Conservation (phyloP, 2,797 vertebrate genomes). For the Salarias fasciatus region DNA sequence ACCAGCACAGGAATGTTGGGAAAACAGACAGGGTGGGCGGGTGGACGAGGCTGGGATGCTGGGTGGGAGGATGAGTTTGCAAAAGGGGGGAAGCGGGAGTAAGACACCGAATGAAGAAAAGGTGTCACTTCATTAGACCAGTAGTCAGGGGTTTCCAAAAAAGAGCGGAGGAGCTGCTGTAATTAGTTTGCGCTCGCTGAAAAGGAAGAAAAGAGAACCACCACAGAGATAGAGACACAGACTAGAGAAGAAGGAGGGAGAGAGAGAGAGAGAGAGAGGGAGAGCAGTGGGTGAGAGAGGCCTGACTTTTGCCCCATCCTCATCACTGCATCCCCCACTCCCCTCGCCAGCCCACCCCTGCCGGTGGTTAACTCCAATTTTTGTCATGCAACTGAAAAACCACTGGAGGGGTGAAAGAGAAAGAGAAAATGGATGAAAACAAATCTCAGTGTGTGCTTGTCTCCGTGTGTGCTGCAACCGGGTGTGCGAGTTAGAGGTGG, state of each 20-base stretch:
- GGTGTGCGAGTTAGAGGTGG: slow-evolving; percentile 61
- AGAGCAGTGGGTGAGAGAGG: slow-evolving; percentile 53
- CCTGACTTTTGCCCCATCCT: slow-evolving; percentile 86
- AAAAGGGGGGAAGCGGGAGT: slow-evolving; percentile 7
- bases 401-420: slow-evolving; percentile 90
- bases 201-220: slow-evolving; percentile 56
- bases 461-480: slow-evolving; percentile 24
- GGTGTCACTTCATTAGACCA: slow-evolving; percentile 92
- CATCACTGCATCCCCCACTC: slow-evolving; percentile 56
- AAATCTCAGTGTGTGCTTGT: slow-evolving; percentile 52
- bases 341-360: slow-evolving; percentile 59
- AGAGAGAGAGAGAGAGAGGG: slow-evolving; percentile 14
- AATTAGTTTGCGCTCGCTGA: slow-evolving; percentile 90
- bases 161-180: slow-evolving; percentile 86
- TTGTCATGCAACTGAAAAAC: slow-evolving; percentile 99
- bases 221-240: slow-evolving; percentile 34
- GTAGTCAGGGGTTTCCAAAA: slow-evolving; percentile 87
- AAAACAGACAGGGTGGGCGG: slow-evolving; percentile 74
- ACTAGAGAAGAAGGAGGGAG: slow-evolving; percentile 23
- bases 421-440: slow-evolving; percentile 67
- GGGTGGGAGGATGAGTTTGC: slow-evolving; percentile 45
- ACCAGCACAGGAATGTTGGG: slow-evolving; percentile 83
- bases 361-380: slow-evolving; percentile 91
- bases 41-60: slow-evolving; percentile 41
- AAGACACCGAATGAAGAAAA: slow-evolving; percentile 62